Percentiles rank a stretch among this genome's conserved stretches.
phyloP scores from a whole-genome alignment of 1,140 invertebrate species.

The Cydia pomonella region DNA sequence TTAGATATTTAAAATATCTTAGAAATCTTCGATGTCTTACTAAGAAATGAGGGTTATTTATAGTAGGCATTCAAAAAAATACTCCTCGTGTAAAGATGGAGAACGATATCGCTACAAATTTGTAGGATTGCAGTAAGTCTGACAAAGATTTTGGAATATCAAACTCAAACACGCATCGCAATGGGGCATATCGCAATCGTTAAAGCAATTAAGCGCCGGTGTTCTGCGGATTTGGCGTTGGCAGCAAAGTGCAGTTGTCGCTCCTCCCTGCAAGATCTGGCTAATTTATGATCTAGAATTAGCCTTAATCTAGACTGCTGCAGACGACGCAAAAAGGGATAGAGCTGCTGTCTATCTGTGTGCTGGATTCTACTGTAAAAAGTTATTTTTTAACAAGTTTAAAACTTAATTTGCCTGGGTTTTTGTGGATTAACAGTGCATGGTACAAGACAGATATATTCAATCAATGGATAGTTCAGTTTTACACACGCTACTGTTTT shows the following conservation, averaged over 20 bases:
- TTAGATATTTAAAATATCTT: not conserved
- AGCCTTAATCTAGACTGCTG: slow-evolving; percentile 29
- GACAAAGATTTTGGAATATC: slow-evolving; percentile 9
- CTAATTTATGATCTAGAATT: slow-evolving; percentile 31
- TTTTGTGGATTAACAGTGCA: no score
- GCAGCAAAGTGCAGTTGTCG: slow-evolving; percentile 29
- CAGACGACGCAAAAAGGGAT: not conserved
- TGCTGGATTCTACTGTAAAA: not conserved
- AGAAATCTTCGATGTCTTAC: no score
- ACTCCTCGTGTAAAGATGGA: not conserved
- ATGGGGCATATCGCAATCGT: slow-evolving; percentile 27
- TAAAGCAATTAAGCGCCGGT: slow-evolving; percentile 23
- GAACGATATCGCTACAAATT: not conserved
- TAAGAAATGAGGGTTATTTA: not conserved
- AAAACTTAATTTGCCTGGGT: no score
- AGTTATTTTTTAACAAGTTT: not conserved
- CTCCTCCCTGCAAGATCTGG: not conserved
- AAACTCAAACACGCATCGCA: slow-evolving; percentile 27
- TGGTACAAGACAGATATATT: no score
- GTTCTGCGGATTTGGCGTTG: slow-evolving; percentile 9
- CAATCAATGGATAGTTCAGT: no score
- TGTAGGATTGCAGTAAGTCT: not conserved
- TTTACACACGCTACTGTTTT: no score
- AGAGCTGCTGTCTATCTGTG: not conserved
- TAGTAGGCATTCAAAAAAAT: not conserved